Evolutionary conservation across 92 coral and sea anemone species (phyloP).

Genomic region (Actinernus sp.): DNA sequence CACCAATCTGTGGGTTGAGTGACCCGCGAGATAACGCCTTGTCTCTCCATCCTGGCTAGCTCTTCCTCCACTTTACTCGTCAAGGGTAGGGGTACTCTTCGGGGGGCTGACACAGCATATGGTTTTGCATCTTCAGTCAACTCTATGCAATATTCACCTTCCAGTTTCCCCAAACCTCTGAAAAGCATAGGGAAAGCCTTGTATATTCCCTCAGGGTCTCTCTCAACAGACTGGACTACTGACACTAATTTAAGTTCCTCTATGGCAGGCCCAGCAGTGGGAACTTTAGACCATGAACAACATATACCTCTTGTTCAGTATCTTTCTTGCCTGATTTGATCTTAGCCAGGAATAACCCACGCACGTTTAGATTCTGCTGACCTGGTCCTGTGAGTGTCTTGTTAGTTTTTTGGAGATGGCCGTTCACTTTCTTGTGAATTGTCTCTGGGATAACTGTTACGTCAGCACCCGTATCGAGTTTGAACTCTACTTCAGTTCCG

Average conservation of each 20-base stretch:
- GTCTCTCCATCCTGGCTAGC: conserved; percentile 40
- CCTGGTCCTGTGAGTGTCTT: conserved; percentile 61
- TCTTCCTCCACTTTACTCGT: conserved; percentile 50
- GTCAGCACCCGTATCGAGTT: conserved; percentile 57
- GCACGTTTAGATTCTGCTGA: conserved; percentile 22
- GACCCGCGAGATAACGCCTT: conserved; percentile 51
- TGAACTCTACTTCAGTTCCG: conserved; percentile 28
- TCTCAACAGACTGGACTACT: conserved; percentile 1
- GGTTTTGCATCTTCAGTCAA: conserved; percentile 50
- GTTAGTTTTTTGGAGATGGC: conserved; percentile 25
- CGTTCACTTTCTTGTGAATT: conserved; percentile 20
- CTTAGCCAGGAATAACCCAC: conserved; percentile 18
- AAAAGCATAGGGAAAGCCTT: conserved; percentile 33
- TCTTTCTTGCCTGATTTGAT: conserved; percentile 2
- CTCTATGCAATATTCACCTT: conserved; percentile 35
- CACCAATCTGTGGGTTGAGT: conserved; percentile 72
- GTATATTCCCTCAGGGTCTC: too few species aligned
- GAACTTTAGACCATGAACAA: conserved; percentile 24
- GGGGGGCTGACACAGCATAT: conserved; percentile 35
- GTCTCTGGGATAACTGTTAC: conserved; percentile 62
- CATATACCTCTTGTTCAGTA: conserved; percentile 36
- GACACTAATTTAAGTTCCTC: conserved; percentile 2
- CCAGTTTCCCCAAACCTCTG: conserved; percentile 42
- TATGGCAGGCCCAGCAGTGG: too few species aligned
- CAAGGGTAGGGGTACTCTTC: conserved; percentile 52